Evolutionary conservation across 1,140 invertebrate species (phyloP).

Genomic region (Holcopasites calliopsidis): DNA sequence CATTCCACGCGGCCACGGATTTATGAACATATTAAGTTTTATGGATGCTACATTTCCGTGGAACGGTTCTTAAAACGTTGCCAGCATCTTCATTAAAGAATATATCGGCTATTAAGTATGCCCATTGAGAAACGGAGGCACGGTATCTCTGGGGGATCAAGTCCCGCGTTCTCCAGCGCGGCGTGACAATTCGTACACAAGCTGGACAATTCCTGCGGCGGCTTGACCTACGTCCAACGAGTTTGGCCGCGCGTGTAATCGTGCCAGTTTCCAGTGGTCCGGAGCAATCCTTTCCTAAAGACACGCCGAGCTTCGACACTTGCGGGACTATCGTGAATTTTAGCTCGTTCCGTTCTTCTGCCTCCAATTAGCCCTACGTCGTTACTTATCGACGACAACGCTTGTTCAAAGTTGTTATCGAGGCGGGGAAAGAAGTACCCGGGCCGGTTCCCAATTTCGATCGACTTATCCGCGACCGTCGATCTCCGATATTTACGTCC

Average conservation of each 20-base stretch:
- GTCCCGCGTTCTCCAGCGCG: background rate
- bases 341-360: too few relatives aligned
- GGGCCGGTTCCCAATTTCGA: constrained; percentile 42
- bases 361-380: constrained; percentile 19
- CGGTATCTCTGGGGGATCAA: constrained; percentile 1
- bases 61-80: constrained; percentile 2
- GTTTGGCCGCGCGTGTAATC: background rate
- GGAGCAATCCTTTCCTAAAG: background rate
- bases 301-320: background rate
- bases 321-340: too few relatives aligned
- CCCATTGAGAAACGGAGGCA: background rate
- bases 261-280: constrained; percentile 18
- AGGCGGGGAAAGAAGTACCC: background rate
- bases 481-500: constrained; percentile 49
- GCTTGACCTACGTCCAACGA: constrained; percentile 27
- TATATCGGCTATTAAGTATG: constrained; percentile 4
- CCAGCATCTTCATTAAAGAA: constrained; percentile 26
- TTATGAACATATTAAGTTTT: constrained; percentile 31
- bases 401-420: background rate
- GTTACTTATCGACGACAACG: constrained; percentile 13
- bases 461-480: constrained; percentile 41
- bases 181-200: constrained; percentile 10
- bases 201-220: constrained; percentile 10
- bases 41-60: background rate
- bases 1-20: background rate